Conservation (phyloP, 2,888 invertebrate genomes). For the Aricia artaxerxes region DNA sequence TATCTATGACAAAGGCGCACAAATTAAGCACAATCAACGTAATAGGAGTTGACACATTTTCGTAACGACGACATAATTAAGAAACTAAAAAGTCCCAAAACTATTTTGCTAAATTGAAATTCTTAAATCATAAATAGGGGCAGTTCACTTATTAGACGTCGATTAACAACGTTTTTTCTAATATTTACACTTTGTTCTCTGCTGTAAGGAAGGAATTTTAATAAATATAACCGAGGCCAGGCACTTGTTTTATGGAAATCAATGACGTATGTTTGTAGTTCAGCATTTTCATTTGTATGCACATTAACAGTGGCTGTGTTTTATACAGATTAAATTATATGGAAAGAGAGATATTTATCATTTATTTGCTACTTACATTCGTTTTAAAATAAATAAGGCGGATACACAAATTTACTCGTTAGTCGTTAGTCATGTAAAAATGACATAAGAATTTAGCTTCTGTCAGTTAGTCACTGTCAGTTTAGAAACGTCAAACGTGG, state of each 20-base stretch:
- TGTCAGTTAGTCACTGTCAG: conserved; percentile 56
- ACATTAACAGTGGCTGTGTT: conserved; percentile 2
- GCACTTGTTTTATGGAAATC: conserved; percentile 50
- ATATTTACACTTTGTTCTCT: conserved; percentile 25
- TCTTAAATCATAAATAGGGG: background rate
- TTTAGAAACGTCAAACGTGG: conserved; percentile 49
- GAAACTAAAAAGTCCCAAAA: conserved; percentile 34
- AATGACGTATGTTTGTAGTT: conserved; percentile 67
- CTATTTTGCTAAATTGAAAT: background rate
- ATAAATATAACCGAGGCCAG: conserved; percentile 28
- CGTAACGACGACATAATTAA: conserved; percentile 71
- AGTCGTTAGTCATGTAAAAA: conserved; percentile 68
- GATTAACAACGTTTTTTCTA: background rate
- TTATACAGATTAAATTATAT: conserved; percentile 1
- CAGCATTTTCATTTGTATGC: conserved; percentile 23
- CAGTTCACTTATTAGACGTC: background rate
- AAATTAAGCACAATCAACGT: conserved; percentile 29
- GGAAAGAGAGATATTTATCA: conserved; percentile 13
- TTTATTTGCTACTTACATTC: conserved; percentile 59
- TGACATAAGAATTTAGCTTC: conserved; percentile 55
- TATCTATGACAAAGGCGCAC: conserved; percentile 36
- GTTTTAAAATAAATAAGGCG: conserved; percentile 61
- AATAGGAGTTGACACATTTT: conserved; percentile 69
- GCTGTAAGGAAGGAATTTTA: conserved; percentile 21
- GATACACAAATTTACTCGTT: conserved; percentile 62